phyloP scores from a whole-genome alignment of 2,797 vertebrate genomes.

The Macropodus opercularis region DNA sequence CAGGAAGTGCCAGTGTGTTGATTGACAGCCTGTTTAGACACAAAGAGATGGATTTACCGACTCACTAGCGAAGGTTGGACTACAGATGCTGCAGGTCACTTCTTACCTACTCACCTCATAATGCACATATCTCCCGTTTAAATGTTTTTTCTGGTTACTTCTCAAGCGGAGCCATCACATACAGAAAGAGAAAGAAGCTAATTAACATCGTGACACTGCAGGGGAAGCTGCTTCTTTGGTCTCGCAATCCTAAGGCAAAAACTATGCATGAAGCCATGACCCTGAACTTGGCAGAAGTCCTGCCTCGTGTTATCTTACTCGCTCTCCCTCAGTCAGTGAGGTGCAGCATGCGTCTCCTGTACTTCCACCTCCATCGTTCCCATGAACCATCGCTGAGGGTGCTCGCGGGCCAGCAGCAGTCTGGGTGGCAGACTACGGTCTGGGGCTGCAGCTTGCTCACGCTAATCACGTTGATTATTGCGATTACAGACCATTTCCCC shows the following conservation, averaged over 20 bases:
- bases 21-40: constrained; percentile 80
- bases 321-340: constrained; percentile 1
- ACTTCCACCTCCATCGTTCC: constrained; percentile 32
- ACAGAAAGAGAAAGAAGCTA: constrained; percentile 22
- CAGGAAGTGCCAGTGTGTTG: constrained; percentile 75
- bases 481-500: constrained; percentile 76
- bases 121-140: background rate
- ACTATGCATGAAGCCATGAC: constrained; percentile 48
- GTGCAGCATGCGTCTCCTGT: background rate
- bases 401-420: constrained; percentile 57
- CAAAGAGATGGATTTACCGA: constrained; percentile 75
- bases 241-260: constrained; percentile 61
- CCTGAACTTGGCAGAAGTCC: constrained; percentile 16
- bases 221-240: constrained; percentile 44
- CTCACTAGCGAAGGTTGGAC: constrained; percentile 65
- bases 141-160: constrained; percentile 30
- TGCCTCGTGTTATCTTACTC: constrained; percentile 6
- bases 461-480: constrained; percentile 83
- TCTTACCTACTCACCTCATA: constrained; percentile 7
- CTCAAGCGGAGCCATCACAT: constrained; percentile 12
- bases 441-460: constrained; percentile 64
- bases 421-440: constrained; percentile 76
- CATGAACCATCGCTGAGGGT: constrained; percentile 38
- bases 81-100: constrained; percentile 45
- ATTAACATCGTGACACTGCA: constrained; percentile 34